Base-by-base conservation (phyloP, 2,113 vertebrate species). In the Plecturocebus donacophilus region DNA sequence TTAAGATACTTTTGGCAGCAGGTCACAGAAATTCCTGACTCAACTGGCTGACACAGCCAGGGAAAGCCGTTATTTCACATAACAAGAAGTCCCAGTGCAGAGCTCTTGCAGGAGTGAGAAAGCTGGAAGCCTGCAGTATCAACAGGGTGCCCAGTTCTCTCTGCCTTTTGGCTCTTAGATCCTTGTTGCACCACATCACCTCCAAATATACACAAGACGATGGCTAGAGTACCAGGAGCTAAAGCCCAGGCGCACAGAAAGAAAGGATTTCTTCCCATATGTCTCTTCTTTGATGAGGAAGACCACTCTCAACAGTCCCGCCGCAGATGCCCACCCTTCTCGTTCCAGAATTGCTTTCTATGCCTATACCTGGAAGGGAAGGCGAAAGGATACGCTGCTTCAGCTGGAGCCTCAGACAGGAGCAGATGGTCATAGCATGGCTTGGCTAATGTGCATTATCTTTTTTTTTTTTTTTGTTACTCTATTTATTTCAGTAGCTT, bases 21-120 rank as follows among this genome's bases (percentile, higher is more conserved):
- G 75, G 71, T 96, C 54, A 76, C 19, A 86, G 58, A 91, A 82
- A 77, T 66, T 66, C 56, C 77, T 81, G 21, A 52, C 54, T 77
- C 49, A 35, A 2, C 35, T 45, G 35, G 40, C 70, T 87, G n/a
- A 17, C 16, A 11, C 3, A 27, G 8, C 32, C 66, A 58, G 64
- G 80, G 87, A 40, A 75, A 64, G n/a, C 35, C 52, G 8, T 85
- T 35, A 16, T 77, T 92, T 70, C 49, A 35, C 14, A 49, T 14
- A 27, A 54, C 21, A 40, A 82, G 45, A 56, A 71, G 38, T 79
- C 70, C 42, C 45, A 45, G 1, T 14, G 7, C 0, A 23, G 81
- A 71, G n/a, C 17, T 13, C 27, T 75, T 88, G 25, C 25, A 21
- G 30, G 32, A 77, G 23, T 47, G 25, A 38, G 85, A 23, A 27